A percentile compares a stretch with the other conserved stretches of the same genome.
These are phyloP conservation scores for Rhabdornis inornatus DNA, from an alignment of 2,113 vertebrate genomes.

Conservation along the genomic window DNA sequence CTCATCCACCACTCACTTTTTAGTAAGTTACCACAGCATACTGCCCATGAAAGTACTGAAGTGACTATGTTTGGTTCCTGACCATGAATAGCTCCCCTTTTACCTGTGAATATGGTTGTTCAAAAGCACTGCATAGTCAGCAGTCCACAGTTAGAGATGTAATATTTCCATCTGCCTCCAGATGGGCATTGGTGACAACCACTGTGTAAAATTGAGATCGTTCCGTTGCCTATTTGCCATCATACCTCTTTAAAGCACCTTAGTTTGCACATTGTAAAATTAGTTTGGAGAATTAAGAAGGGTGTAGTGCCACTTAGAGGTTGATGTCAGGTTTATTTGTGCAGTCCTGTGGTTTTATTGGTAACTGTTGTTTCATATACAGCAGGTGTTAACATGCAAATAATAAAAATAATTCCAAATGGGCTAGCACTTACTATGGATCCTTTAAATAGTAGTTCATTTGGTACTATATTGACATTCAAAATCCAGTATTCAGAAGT, in stretches of 20 bases:
- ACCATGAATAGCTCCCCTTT: background rate
- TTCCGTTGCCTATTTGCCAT: background rate
- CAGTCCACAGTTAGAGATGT: background rate
- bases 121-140: background rate
- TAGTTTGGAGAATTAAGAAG: background rate
- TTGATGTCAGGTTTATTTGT: background rate
- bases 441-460: background rate
- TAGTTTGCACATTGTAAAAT: background rate
- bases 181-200: background rate
- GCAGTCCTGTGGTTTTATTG: background rate
- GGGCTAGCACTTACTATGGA: background rate
- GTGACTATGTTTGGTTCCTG: background rate
- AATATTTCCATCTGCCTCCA: background rate
- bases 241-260: background rate
- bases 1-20: background rate
- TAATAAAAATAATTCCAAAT: background rate
- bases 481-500: background rate
- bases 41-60: background rate
- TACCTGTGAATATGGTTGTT: background rate
- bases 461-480: background rate
- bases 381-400: background rate
- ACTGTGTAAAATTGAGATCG: background rate
- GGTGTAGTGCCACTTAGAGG: background rate
- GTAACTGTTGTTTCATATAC: background rate
- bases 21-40: background rate